Conservation (phyloP, 2,797 vertebrate genomes). For the Phaenicophaeus curvirostris region DNA sequence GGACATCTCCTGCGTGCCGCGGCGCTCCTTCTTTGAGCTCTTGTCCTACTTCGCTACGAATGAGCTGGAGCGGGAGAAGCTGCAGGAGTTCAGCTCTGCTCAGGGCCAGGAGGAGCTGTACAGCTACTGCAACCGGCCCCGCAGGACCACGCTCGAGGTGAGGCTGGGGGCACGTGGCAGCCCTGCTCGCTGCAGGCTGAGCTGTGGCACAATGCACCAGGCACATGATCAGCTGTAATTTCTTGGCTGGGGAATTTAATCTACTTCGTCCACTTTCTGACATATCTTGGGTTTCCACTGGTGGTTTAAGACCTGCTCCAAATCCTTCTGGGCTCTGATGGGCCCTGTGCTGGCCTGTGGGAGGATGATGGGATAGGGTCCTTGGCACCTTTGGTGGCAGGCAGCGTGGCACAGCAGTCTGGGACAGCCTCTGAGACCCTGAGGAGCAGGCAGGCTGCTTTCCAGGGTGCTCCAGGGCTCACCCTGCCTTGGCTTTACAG, state of each 20-base stretch:
- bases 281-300: neutral
- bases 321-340: neutral
- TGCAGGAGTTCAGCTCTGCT: slow-evolving; percentile 87
- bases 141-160: slow-evolving; percentile 91
- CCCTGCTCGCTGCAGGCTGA: fast-evolving
- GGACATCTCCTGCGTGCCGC: slow-evolving; percentile 88
- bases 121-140: slow-evolving; percentile 87
- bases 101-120: slow-evolving; percentile 88
- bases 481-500: slow-evolving; percentile 63
- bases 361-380: fast-evolving
- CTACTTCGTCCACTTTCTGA: neutral
- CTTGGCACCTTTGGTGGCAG: fast-evolving
- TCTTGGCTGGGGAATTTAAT: neutral
- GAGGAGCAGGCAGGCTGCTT: neutral
- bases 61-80: slow-evolving; percentile 87
- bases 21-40: slow-evolving; percentile 93
- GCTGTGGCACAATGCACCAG: neutral
- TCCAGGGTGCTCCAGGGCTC: neutral
- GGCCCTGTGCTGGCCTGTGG: neutral
- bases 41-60: slow-evolving; percentile 81
- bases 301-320: neutral
- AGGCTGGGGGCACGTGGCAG: neutral
- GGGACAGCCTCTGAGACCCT: neutral
- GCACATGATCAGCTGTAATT: neutral
- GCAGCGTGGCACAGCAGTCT: fast-evolving